Conservation (phyloP, 2,797 vertebrate genomes). For the Ibycter americanus region DNA sequence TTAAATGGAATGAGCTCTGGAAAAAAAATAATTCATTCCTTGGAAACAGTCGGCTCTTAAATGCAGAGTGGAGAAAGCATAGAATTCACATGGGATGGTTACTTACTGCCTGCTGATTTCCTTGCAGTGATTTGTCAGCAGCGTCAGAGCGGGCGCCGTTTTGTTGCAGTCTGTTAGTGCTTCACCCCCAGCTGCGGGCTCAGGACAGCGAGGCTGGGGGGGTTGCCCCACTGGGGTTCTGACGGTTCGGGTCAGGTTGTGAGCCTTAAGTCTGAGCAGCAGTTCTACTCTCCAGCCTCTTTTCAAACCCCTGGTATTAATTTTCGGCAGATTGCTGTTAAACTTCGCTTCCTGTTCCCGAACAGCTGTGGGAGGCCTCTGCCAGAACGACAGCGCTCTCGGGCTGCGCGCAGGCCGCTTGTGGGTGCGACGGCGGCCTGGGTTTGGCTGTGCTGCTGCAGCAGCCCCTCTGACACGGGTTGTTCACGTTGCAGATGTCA, state of each 20-base stretch:
- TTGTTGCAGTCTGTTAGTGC: not conserved
- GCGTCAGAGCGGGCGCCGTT: not conserved
- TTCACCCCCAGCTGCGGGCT: no score
- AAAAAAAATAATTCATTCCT: not conserved
- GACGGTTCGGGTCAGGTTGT: not conserved
- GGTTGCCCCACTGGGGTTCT: fast-evolving
- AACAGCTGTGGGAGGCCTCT: not conserved
- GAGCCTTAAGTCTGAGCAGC: not conserved
- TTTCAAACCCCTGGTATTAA: no score
- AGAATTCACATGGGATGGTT: not conserved
- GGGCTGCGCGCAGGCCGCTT: not conserved
- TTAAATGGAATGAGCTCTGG: not conserved
- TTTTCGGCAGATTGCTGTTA: not conserved
- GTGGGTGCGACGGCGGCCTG: fast-evolving
- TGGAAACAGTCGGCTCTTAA: not conserved
- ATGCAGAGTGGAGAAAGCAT: not conserved
- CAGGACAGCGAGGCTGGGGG: no score
- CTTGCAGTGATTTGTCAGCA: not conserved
- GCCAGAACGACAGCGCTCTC: not conserved
- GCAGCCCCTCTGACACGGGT: fast-evolving
- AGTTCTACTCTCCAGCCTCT: not conserved
- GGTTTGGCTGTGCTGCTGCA: not conserved
- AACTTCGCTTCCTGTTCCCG: not conserved
- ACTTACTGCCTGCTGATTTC: not conserved
- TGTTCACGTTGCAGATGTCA: slow-evolving; percentile 78